Evolutionary conservation across 2,888 invertebrate genomes (phyloP).

Genomic region (Callyntrura sp.): DNA sequence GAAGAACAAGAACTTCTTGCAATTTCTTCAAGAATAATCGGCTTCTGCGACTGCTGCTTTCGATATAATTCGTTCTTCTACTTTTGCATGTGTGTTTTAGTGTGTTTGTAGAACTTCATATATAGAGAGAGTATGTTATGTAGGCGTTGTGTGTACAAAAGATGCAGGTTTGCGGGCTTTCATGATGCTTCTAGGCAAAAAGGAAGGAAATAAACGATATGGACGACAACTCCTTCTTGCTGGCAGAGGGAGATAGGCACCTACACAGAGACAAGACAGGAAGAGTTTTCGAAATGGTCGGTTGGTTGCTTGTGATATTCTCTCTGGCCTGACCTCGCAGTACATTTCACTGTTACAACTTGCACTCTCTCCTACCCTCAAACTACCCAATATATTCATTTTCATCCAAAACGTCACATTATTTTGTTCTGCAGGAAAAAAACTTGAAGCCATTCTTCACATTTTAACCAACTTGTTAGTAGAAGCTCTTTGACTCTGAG

Average conservation of each 20-base stretch:
- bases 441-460: conserved; percentile 47
- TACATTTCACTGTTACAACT: neutral
- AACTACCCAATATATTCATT: conserved; percentile 25
- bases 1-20: conserved; percentile 42
- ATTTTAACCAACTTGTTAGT: conserved; percentile 53
- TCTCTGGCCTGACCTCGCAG: neutral
- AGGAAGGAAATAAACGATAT: conserved; percentile 65
- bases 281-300: conserved; percentile 45
- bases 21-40: conserved; percentile 32
- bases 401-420: conserved; percentile 6
- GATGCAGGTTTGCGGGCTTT: neutral
- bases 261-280: neutral
- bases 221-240: conserved; percentile 30
- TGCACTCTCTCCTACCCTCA: neutral
- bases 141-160: neutral
- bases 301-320: neutral
- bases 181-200: conserved; percentile 2
- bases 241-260: conserved; percentile 43
- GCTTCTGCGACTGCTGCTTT: neutral
- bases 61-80: neutral
- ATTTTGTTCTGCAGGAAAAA: conserved; percentile 2
- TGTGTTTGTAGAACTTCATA: neutral
- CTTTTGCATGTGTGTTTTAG: neutral
- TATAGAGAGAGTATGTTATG: neutral
- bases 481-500: neutral